These are phyloP conservation scores for Zosterops lateralis DNA, from an alignment of 2,113 vertebrate species.

Conservation along the genomic window DNA sequence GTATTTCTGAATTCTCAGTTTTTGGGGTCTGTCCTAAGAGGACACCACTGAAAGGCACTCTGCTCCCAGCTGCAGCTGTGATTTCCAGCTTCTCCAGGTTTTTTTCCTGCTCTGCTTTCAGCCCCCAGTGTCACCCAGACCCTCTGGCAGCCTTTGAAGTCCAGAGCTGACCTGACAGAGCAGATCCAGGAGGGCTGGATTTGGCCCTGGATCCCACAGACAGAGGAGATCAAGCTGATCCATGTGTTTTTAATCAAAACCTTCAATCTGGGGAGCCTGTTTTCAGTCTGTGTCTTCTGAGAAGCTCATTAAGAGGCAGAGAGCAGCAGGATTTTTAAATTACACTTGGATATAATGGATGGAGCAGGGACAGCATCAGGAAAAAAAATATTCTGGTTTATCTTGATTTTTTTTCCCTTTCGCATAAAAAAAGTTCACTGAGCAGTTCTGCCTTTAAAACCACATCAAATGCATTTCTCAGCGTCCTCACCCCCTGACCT, in stretches of 20 bases:
- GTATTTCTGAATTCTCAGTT: background rate
- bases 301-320: conserved; percentile 12
- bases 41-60: background rate
- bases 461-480: background rate
- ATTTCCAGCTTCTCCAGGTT: background rate
- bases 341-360: background rate
- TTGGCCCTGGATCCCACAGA: background rate
- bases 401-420: background rate
- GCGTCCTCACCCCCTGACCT: background rate
- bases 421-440: background rate
- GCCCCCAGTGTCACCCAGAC: background rate
- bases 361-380: background rate
- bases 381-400: background rate
- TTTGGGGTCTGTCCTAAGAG: background rate
- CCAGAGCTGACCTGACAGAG: background rate
- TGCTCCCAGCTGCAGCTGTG: background rate
- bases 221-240: background rate
- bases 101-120: background rate
- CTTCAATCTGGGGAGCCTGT: background rate
- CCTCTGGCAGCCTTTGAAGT: background rate
- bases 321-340: conserved; percentile 20
- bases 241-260: conserved; percentile 26
- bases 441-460: background rate
- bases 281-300: background rate
- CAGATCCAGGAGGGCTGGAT: background rate